phyloP scores from a whole-genome alignment of 2,797 vertebrate species.

The Brotula barbata region DNA sequence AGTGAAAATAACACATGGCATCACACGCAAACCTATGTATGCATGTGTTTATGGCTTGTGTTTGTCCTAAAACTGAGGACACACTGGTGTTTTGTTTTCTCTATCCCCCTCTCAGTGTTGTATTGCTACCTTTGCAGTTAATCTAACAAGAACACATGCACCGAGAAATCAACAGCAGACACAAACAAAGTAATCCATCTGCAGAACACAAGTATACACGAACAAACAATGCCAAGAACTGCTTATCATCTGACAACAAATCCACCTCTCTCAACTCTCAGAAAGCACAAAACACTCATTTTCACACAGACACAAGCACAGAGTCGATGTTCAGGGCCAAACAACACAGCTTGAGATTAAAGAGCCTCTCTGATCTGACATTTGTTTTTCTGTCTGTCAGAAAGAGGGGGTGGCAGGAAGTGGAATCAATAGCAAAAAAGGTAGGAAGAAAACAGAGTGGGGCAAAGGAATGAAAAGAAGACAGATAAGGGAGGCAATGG shows the following conservation, averaged over 20 bases:
- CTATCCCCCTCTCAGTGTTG: neutral
- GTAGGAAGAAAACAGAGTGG: conserved; percentile 13
- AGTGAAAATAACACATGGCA: neutral
- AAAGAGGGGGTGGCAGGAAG: conserved; percentile 46
- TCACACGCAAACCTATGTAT: no score
- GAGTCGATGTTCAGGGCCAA: conserved; percentile 71
- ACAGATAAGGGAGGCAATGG: neutral
- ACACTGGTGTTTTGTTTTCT: neutral
- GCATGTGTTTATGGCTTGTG: neutral
- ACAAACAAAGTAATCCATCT: neutral
- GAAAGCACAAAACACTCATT: conserved; percentile 29
- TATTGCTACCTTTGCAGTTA: neutral
- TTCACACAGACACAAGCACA: conserved; percentile 30
- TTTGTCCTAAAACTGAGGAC: no score
- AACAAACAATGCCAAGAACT: conserved; percentile 6
- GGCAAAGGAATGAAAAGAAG: conserved; percentile 22
- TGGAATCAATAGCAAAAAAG: conserved; percentile 57
- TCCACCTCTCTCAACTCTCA: conserved; percentile 37
- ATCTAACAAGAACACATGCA: neutral
- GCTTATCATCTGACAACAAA: conserved; percentile 50
- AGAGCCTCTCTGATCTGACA: conserved; percentile 78
- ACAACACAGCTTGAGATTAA: conserved; percentile 79
- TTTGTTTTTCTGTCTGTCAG: conserved; percentile 80
- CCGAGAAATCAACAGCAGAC: neutral
- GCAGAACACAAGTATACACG: neutral